Base-by-base conservation (phyloP, 2,113 vertebrate species). In the Prunella fulvescens region DNA sequence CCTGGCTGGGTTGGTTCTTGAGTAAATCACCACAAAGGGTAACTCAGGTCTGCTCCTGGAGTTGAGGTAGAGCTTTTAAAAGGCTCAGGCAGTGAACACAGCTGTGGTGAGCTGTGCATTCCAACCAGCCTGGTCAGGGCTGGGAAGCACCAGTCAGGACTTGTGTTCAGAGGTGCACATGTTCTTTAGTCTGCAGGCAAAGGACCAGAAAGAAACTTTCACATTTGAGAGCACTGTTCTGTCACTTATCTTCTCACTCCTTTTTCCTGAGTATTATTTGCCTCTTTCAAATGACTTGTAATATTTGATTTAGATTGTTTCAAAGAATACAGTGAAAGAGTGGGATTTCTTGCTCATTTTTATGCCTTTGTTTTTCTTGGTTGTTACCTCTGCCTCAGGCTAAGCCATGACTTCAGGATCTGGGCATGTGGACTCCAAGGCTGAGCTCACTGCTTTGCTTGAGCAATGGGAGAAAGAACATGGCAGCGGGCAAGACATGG, bases 381-480 rank as follows among this genome's bases (percentile, higher is more conserved):
- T 61, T 92, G 28, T 77, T 57, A 62, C 91, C 20, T 54, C 33
- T 95, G 73, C 64, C 66, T 88, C 93, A 98, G 98, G 97, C 97
- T 97, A 96, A 97, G 97, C 95, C 97, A 99, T 99, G 99, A 99
- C 98, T 97, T 98, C 98, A 92, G 97, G 97, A 91, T 97, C 97
- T 81, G 97, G 98, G 50, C 97, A 98, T 93, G 99, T 99, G 96
- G 99, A 99, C 98, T 99, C 99, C 57, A 99, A 99, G 98, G 98
- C 99, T 93, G 99, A 99, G 98, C 99, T 99, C 95, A 99, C 99
- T 70, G 95, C 99, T 96, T 97, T 99, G 94, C 97, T 99, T 96
- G 99, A 99, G 96, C 99, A 99, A 82, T 99, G 99, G 99, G 99
- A 99, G 94, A 98, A 98, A 58, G 99, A 99, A n/a, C 99, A 99